Evolutionary conservation across 2,113 vertebrate species (phyloP).

Genomic region (Ptychochromis oligacanthus): DNA sequence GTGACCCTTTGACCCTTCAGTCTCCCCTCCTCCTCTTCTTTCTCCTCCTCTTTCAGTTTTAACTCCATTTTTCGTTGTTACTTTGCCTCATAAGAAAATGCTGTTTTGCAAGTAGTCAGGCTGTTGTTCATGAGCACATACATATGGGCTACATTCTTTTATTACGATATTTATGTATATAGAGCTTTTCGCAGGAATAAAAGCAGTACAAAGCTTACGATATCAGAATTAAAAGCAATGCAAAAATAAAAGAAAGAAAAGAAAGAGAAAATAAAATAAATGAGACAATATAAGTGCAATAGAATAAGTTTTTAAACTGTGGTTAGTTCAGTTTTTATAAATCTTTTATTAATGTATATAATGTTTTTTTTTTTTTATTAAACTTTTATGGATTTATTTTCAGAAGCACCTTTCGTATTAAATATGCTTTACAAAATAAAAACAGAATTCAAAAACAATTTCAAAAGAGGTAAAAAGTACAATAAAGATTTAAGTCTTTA

Average conservation of each 20-base stretch:
- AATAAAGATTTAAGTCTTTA: background rate
- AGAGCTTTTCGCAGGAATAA: background rate
- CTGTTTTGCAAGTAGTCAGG: conserved; percentile 15
- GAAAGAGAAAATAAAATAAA: too few relatives aligned
- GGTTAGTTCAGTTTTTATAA: too few relatives aligned
- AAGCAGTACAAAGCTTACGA: background rate
- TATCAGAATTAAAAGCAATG: background rate
- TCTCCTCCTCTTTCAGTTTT: conserved; percentile 18
- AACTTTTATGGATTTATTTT: background rate
- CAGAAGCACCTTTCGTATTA: too few relatives aligned
- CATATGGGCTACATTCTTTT: background rate
- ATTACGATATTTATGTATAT: background rate
- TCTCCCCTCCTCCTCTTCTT: background rate
- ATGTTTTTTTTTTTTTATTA: too few relatives aligned
- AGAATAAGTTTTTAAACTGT: too few relatives aligned
- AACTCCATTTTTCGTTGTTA: conserved; percentile 19
- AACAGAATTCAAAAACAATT: too few relatives aligned
- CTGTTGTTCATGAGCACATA: conserved; percentile 49
- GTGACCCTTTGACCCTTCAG: conserved; percentile 50
- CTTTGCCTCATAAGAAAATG: conserved; percentile 14
- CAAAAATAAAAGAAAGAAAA: background rate
- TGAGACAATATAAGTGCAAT: too few relatives aligned
- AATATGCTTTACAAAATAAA: too few relatives aligned
- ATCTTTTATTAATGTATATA: too few relatives aligned
- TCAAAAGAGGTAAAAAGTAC: background rate